phyloP scores from a whole-genome alignment of 2,797 vertebrate species.

The Alosa sapidissima region DNA sequence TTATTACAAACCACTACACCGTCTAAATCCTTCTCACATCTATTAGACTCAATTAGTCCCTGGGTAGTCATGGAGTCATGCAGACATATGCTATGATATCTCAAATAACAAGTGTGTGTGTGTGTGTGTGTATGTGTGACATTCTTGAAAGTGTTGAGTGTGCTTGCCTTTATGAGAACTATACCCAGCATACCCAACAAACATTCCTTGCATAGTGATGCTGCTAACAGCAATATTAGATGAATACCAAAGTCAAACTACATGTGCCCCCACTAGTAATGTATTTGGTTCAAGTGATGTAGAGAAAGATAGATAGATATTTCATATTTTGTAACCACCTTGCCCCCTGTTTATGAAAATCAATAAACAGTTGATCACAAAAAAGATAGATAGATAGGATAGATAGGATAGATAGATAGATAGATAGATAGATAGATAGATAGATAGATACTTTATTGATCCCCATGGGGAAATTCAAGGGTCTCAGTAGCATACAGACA shows the following conservation, averaged over 20 bases:
- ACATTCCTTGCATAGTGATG: conserved; percentile 1
- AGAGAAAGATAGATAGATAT: neutral
- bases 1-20: neutral
- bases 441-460: too few relatives aligned
- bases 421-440: too few relatives aligned
- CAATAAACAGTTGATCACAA: too few relatives aligned
- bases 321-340: too few relatives aligned
- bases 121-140: neutral
- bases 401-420: too few relatives aligned
- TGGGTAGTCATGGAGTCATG: neutral
- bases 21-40: neutral
- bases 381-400: too few relatives aligned
- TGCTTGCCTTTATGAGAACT: neutral
- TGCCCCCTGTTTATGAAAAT: too few relatives aligned
- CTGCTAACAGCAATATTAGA: neutral
- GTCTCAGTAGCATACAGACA: too few relatives aligned
- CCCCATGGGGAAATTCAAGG: too few relatives aligned
- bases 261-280: neutral
- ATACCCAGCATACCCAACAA: neutral
- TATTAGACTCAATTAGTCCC: conserved; percentile 8
- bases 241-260: neutral
- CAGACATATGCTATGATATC: neutral
- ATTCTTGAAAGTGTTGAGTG: neutral
- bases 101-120: neutral
- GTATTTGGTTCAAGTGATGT: neutral